Conservation (phyloP, 2,113 vertebrate species). For the Bos javanicus region DNA sequence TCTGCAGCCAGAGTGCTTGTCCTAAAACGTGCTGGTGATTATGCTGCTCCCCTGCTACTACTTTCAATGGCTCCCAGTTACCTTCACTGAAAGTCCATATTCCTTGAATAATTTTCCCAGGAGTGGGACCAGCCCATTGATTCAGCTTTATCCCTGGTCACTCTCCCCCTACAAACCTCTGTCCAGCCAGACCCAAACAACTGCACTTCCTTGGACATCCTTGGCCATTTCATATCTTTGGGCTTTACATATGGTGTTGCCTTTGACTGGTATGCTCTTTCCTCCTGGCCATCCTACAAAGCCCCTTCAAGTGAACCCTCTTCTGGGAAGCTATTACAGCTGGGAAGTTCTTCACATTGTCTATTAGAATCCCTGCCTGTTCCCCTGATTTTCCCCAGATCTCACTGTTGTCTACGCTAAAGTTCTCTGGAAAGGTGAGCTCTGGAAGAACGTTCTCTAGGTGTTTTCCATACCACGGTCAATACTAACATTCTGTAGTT, state of each 20-base stretch:
- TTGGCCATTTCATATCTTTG: neutral
- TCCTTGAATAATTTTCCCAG: neutral
- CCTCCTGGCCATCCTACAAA: neutral
- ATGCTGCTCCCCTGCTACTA: neutral
- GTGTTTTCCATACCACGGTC: neutral
- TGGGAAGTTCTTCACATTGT: neutral
- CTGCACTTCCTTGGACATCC: neutral
- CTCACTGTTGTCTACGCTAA: neutral
- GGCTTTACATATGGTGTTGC: neutral
- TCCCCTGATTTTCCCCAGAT: neutral
- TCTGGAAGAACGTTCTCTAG: neutral
- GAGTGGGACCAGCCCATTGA: neutral
- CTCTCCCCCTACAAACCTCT: neutral
- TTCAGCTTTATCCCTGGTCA: neutral
- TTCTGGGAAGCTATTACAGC: neutral
- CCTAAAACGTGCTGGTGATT: neutral
- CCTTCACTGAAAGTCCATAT: neutral
- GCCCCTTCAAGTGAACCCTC: neutral
- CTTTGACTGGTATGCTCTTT: neutral
- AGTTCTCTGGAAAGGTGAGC: neutral
- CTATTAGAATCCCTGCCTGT: neutral
- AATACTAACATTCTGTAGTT: fast-evolving
- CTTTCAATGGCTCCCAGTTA: neutral
- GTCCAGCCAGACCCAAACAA: neutral
- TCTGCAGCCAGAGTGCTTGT: neutral